Percentiles rank a stretch among this genome's conserved stretches.
phyloP scores from a whole-genome alignment of 1,140 invertebrate genomes.

The Agrypnia vestita region DNA sequence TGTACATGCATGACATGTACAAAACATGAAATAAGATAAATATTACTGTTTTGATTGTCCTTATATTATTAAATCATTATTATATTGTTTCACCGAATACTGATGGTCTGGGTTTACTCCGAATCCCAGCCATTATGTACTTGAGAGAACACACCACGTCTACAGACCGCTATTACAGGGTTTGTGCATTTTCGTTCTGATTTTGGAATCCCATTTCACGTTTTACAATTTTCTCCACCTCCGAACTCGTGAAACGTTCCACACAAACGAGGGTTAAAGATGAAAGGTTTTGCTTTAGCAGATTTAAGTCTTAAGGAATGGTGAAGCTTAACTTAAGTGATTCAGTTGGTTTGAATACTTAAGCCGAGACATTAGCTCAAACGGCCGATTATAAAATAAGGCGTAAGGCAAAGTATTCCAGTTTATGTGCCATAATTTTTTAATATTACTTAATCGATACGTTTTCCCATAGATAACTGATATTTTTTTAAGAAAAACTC shows the following conservation, averaged over 20 bases:
- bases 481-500: too few relatives aligned
- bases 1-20: neutral
- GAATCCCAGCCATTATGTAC: too few relatives aligned
- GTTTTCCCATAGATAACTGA: neutral
- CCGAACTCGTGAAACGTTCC: constrained; percentile 12
- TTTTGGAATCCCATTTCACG: constrained; percentile 4
- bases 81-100: too few relatives aligned
- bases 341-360: constrained; percentile 19
- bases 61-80: too few relatives aligned
- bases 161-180: too few relatives aligned
- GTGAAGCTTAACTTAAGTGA: constrained; percentile 9
- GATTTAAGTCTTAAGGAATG: neutral
- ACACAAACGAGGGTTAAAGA: constrained; percentile 22
- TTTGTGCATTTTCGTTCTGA: neutral
- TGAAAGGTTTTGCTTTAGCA: neutral
- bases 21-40: too few relatives aligned
- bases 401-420: neutral
- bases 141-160: too few relatives aligned
- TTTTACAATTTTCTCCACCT: constrained; percentile 34
- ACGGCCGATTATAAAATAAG: constrained; percentile 20
- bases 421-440: neutral
- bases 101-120: too few relatives aligned
- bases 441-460: neutral
- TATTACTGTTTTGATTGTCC: too few relatives aligned
- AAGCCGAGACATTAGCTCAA: constrained; percentile 18